Base-by-base conservation (phyloP, 1,140 invertebrate species). In the Listronotus oregonensis region DNA sequence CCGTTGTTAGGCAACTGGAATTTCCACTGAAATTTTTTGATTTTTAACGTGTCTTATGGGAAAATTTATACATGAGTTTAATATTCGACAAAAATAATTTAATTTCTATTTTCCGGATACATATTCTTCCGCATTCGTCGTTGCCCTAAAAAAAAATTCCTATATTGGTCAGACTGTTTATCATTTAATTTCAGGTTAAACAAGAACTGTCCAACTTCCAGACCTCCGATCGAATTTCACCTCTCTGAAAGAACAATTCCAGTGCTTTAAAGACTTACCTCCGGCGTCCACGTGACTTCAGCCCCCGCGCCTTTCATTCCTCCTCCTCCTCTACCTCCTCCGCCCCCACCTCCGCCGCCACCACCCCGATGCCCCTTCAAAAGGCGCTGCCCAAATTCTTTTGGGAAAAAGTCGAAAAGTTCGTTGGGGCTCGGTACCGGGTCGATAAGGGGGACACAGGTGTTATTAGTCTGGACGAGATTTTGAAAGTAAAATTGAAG, bases 401-500 rank as follows among this genome's bases (percentile, higher is more conserved):
- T 64, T 64, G 14, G 18, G 15, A 11, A 51, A 59, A 64, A 55
- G 18, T 31, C 61, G 3, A 64, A 55, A 21, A 64, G 49, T 47
- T 44, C 40, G 8, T 17, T 64, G 14, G 18, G 27, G 6, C 9
- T 50, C 15, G 42, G 40, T 1, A 67, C 14, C 9, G 17, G 15
- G n/a, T 27, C 3, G 51, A 47, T 14, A 57, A 61, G 32, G 55
- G 50, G 12, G 55, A 67, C 34, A 37, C 10, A 58, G 74, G n/a
- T 6, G 51, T 73, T 11, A 76, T 76, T 18, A 72, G 70, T 14
- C 46, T 74, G 37, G 71, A 76, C 32, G 74, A 74, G 31, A 74
- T 76, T 3, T 56, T 74, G 15, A 73, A 73, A 49, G 73, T 76
- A 2, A 74, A 73, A 57, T 42, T 76, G 64, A 70, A 67, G 56